Conservation (phyloP, 2,888 invertebrate species). For the Pristionchus mayeri region DNA sequence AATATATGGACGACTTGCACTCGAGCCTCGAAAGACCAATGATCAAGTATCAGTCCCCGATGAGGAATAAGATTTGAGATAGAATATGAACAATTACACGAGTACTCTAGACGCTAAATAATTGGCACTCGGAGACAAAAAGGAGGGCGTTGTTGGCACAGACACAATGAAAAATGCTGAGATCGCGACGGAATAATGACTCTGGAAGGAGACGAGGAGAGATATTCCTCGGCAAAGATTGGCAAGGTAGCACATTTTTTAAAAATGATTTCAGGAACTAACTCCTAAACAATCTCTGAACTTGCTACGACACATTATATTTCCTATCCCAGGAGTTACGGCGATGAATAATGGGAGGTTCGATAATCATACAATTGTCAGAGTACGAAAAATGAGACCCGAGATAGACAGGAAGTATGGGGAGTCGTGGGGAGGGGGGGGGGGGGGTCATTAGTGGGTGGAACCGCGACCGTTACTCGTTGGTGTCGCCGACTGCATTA, state of each 20-base stretch:
- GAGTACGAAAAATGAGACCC: too few species aligned
- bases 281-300: too few species aligned
- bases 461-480: constrained; percentile 56
- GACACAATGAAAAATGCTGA: constrained; percentile 4
- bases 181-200: background rate
- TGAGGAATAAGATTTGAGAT: background rate
- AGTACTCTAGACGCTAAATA: background rate
- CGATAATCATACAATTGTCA: too few species aligned
- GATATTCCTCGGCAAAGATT: too few species aligned
- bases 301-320: too few species aligned
- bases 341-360: too few species aligned
- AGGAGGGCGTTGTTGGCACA: constrained; percentile 36
- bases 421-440: too few species aligned
- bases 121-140: background rate
- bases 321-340: too few species aligned
- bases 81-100: constrained; percentile 30
- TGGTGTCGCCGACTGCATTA: constrained; percentile 54
- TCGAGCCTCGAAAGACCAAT: constrained; percentile 33
- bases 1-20: background rate
- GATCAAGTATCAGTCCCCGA: background rate
- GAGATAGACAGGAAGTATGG: too few species aligned
- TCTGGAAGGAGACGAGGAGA: background rate
- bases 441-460: background rate
- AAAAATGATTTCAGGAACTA: too few species aligned
- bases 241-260: too few species aligned